Percentiles rank a stretch among this genome's conserved stretches.
Conservation (phyloP, 2,797 vertebrate genomes). For the Myotis daubentonii region DNA sequence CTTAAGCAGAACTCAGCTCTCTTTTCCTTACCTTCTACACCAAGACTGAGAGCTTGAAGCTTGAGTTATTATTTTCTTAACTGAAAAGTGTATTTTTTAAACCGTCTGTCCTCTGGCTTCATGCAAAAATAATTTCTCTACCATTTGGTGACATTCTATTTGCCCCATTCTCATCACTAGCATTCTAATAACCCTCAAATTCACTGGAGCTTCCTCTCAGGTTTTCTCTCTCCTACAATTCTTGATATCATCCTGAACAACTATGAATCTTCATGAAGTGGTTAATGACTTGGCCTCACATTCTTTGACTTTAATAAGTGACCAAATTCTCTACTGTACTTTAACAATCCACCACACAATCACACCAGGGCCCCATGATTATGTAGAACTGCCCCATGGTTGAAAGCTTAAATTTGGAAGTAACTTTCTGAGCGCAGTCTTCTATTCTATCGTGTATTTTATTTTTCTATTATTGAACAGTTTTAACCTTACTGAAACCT, state of each 20-base stretch:
- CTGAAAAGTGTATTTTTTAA: not conserved
- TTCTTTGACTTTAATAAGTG: not conserved
- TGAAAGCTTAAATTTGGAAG: not conserved
- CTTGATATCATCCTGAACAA: not conserved
- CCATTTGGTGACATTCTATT: not conserved
- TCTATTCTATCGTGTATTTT: not conserved
- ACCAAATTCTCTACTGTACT: constrained; percentile 8
- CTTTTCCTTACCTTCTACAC: not conserved
- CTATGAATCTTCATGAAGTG: not conserved
- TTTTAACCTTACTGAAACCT: not conserved
- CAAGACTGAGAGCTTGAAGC: not conserved
- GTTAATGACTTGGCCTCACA: not conserved
- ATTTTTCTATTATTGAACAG: not conserved
- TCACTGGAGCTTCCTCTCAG: not conserved
- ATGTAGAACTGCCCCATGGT: not conserved
- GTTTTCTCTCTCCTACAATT: not conserved
- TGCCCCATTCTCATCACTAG: not conserved
- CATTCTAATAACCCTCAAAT: not conserved
- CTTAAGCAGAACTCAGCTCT: not conserved
- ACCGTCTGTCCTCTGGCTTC: not conserved
- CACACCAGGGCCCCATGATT: not conserved
- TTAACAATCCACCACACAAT: not conserved
- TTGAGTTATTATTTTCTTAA: not conserved
- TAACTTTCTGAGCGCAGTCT: not conserved
- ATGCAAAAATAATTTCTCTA: not conserved